A percentile compares a stretch with the other conserved stretches of the same genome.
Evolutionary conservation across 2,888 invertebrate genomes (phyloP).

Genomic region (Meta bourneti): DNA sequence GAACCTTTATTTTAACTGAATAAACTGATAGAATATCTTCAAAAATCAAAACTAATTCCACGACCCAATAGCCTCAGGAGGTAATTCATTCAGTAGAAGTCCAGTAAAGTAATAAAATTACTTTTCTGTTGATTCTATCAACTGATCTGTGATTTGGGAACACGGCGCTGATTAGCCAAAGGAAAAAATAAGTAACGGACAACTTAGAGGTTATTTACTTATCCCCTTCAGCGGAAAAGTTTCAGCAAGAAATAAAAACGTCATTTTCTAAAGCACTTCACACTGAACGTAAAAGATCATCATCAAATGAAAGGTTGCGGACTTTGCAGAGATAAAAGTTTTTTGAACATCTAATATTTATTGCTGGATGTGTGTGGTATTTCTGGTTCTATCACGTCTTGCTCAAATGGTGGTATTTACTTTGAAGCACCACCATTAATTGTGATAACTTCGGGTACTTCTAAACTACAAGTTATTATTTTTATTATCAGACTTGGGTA

Average conservation of each 20-base stretch:
- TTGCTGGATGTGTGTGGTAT: not conserved
- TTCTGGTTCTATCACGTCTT: not conserved
- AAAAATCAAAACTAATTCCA: not conserved
- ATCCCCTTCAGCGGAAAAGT: not conserved
- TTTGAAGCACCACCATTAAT: not conserved
- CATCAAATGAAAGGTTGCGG: not conserved
- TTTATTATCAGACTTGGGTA: not conserved
- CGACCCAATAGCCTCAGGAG: not conserved
- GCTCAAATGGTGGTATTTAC: not conserved
- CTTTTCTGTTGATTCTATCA: not conserved
- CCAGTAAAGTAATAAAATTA: not conserved
- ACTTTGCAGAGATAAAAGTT: not conserved
- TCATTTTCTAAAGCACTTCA: not conserved
- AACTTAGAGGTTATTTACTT: not conserved
- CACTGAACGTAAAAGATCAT: not conserved
- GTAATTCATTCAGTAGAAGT: not conserved
- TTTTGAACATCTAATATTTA: not conserved
- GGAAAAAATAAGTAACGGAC: not conserved
- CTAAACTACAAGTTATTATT: not conserved
- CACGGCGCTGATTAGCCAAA: not conserved
- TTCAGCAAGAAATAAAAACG: not conserved
- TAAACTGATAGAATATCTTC: not conserved
- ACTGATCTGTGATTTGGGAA: not conserved
- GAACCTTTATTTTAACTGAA: not conserved
- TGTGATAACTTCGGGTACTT: not conserved